A percentile compares a stretch with the other conserved stretches of the same genome.
Conservation (phyloP, 2,888 invertebrate genomes). For the Aelia acuminata region DNA sequence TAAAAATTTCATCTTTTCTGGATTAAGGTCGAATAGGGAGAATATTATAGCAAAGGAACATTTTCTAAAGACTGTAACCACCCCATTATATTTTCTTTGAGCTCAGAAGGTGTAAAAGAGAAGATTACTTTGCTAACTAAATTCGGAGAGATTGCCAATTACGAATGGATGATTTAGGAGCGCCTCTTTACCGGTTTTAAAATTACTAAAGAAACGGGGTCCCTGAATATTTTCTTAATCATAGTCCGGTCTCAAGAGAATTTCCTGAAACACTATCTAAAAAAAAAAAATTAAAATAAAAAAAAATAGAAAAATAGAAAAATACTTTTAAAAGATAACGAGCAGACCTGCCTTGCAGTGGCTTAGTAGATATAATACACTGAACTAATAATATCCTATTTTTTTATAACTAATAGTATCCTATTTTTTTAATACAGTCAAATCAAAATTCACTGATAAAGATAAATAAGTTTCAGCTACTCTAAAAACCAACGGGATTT, state of each 20-base stretch:
- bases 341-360: no score
- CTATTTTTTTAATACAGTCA: no score
- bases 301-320: neutral
- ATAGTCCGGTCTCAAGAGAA: neutral
- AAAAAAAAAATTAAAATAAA: neutral
- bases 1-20: neutral
- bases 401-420: no score
- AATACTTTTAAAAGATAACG: no score
- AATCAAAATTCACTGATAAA: no score
- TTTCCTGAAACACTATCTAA: neutral
- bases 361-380: no score
- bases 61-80: neutral
- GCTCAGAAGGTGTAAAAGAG: neutral
- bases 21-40: neutral
- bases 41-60: neutral
- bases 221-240: neutral
- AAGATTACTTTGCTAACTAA: conserved; percentile 20
- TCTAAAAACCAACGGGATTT: no score
- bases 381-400: no score
- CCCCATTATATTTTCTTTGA: conserved; percentile 5
- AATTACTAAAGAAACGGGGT: neutral
- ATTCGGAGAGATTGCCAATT: conserved; percentile 28
- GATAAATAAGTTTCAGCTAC: no score
- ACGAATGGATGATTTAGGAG: conserved; percentile 8
- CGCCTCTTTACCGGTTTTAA: conserved; percentile 6